phyloP scores from a whole-genome alignment of 2,888 invertebrate genomes.

The Conus canariensis region DNA sequence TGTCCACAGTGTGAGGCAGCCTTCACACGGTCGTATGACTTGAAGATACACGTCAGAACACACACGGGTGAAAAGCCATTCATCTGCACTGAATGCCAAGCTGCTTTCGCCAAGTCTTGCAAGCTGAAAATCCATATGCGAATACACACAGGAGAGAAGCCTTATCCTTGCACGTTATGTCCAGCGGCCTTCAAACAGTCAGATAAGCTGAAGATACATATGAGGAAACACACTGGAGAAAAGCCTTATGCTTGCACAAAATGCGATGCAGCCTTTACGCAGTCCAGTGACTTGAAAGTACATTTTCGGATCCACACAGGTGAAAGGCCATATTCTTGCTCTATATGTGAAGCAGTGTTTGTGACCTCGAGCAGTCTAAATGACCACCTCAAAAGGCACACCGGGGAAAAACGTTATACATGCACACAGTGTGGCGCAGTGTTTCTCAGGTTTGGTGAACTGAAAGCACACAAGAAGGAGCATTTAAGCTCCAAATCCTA shows the following conservation, averaged over 20 bases:
- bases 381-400: background rate
- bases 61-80: conserved; percentile 1
- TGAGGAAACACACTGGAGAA: background rate
- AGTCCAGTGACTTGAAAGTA: background rate
- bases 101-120: background rate
- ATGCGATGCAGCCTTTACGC: background rate
- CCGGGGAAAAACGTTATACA: background rate
- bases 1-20: background rate
- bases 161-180: background rate
- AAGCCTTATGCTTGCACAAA: background rate
- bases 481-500: background rate
- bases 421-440: background rate
- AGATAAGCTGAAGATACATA: background rate
- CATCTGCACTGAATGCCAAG: background rate
- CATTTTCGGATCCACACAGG: background rate
- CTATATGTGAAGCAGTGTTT: background rate
- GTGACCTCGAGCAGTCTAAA: background rate
- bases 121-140: background rate
- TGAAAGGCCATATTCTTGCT: background rate
- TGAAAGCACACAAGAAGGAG: background rate
- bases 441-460: background rate
- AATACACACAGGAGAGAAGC: background rate
- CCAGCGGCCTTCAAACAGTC: background rate
- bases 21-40: background rate
- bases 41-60: background rate